Percentiles rank a stretch among this genome's conserved stretches.
These are phyloP conservation scores for Leptobrachium leishanense DNA, from an alignment of 2,113 vertebrate genomes.

Conservation along the genomic window DNA sequence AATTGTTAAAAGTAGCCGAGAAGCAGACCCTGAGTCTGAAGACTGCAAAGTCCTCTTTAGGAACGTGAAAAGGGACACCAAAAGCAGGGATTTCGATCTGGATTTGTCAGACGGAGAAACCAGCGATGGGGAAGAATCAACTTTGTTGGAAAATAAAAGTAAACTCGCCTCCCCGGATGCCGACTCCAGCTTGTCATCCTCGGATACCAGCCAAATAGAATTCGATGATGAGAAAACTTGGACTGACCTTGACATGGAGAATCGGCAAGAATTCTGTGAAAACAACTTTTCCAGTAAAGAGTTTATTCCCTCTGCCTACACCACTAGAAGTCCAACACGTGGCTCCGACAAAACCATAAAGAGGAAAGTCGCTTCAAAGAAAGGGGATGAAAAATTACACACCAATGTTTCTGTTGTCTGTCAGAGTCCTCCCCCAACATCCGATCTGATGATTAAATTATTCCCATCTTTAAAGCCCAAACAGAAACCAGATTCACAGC, in stretches of 20 bases:
- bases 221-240: slow-evolving; percentile 94
- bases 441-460: slow-evolving; percentile 81
- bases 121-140: slow-evolving; percentile 57
- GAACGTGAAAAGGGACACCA: slow-evolving; percentile 55
- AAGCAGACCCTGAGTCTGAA: slow-evolving; percentile 53
- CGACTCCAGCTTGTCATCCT: slow-evolving; percentile 27
- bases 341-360: slow-evolving; percentile 65
- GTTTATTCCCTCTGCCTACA: slow-evolving; percentile 43
- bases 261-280: slow-evolving; percentile 51
- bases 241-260: slow-evolving; percentile 75
- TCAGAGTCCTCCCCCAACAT: slow-evolving; percentile 65
- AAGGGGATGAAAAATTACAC: slow-evolving; percentile 53
- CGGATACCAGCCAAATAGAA: slow-evolving; percentile 61
- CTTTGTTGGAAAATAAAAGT: slow-evolving; percentile 56
- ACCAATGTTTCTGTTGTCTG: slow-evolving; percentile 45
- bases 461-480: slow-evolving; percentile 87
- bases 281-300: slow-evolving; percentile 39
- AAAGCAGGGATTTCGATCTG: slow-evolving; percentile 58
- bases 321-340: slow-evolving; percentile 45
- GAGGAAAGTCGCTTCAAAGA: slow-evolving; percentile 80
- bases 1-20: slow-evolving; percentile 40
- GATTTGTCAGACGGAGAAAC: slow-evolving; percentile 60
- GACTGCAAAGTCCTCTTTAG: slow-evolving; percentile 62
- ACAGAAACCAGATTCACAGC: slow-evolving; percentile 58
- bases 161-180: slow-evolving; percentile 36